phyloP scores from a whole-genome alignment of 2,113 vertebrate species.

The Enhydra lutris region DNA sequence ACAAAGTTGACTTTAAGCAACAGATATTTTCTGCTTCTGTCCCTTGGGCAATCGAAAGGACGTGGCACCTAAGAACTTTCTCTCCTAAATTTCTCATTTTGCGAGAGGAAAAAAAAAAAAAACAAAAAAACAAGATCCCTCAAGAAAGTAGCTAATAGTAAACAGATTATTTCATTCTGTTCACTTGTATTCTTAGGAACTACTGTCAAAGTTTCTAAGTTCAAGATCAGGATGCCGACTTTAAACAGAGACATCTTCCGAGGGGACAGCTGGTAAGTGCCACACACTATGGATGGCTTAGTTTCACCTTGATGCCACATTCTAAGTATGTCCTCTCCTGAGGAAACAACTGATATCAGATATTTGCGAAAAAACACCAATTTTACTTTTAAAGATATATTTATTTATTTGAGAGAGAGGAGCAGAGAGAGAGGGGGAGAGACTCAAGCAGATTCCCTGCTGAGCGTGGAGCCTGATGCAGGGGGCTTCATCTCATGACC shows the following conservation, averaged over 20 bases:
- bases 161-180: neutral
- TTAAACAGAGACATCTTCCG: neutral
- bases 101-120: neutral
- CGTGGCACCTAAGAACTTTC: neutral
- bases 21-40: slow-evolving; percentile 29
- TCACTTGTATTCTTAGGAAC: neutral
- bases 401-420: neutral
- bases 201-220: neutral
- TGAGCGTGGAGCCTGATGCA: neutral
- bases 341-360: neutral
- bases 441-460: neutral
- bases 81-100: neutral
- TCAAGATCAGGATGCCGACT: neutral
- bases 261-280: neutral
- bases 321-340: neutral
- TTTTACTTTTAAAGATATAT: neutral
- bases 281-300: neutral
- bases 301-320: neutral
- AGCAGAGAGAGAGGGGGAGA: neutral
- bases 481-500: neutral
- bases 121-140: too few relatives aligned
- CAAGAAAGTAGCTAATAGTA: neutral
- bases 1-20: slow-evolving; percentile 39
- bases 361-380: neutral
- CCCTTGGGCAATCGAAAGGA: slow-evolving; percentile 8